These are phyloP conservation scores for Philotrypesis tridentata DNA, from an alignment of 1,140 invertebrate species.

Conservation along the genomic window DNA sequence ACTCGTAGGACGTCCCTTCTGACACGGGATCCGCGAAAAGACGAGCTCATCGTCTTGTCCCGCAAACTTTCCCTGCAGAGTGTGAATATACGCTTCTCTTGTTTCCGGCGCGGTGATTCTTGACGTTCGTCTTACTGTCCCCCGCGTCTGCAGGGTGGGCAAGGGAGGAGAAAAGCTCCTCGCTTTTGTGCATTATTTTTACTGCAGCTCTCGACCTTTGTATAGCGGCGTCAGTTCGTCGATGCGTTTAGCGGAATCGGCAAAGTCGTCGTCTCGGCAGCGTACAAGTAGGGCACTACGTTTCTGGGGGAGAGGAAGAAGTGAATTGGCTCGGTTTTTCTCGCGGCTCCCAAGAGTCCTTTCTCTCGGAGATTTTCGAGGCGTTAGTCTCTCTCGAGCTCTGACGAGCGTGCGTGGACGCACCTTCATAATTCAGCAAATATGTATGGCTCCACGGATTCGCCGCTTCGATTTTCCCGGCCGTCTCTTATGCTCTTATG, in stretches of 20 bases:
- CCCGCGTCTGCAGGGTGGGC: neutral
- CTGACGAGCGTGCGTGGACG: conserved; percentile 40
- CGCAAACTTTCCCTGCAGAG: conserved; percentile 48
- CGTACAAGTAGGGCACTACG: neutral
- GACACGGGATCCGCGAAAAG: conserved; percentile 46
- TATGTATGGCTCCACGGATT: conserved; percentile 27
- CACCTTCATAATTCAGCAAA: conserved; percentile 51
- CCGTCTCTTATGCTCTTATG: neutral
- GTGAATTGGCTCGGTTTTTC: neutral
- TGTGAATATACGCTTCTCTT: too few relatives aligned
- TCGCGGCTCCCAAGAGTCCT: too few relatives aligned
- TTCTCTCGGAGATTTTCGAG: conserved; percentile 14
- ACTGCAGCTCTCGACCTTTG: too few relatives aligned
- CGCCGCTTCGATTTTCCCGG: conserved; percentile 15
- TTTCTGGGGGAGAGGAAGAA: neutral
- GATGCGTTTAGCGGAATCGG: neutral
- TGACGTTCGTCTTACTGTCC: conserved; percentile 41
- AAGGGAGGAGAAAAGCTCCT: neutral
- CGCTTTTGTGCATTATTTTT: conserved; percentile 56
- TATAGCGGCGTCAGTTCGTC: too few relatives aligned
- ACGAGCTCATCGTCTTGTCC: conserved; percentile 55
- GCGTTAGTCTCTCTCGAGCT: neutral
- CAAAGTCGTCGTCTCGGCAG: neutral
- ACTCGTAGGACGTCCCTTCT: conserved; percentile 51
- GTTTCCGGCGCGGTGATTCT: conserved; percentile 44